A percentile compares a stretch with the other conserved stretches of the same genome.
Evolutionary conservation across 2,113 vertebrate species (phyloP).

Genomic region (Myotis yumanensis): DNA sequence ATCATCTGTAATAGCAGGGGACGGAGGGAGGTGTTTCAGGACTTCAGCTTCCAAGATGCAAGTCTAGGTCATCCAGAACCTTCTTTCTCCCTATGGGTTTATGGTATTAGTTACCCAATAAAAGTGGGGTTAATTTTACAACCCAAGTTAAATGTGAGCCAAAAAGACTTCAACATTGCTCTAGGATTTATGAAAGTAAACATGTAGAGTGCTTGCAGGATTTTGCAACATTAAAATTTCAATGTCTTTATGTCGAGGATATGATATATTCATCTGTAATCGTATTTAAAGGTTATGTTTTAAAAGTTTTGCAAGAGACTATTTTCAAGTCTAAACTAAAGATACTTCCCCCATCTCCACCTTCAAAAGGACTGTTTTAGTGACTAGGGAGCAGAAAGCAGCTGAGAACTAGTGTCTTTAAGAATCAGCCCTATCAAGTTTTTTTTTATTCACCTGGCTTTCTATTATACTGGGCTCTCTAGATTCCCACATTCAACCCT

Average conservation of each 20-base stretch:
- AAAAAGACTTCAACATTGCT: constrained; percentile 73
- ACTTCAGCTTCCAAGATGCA: constrained; percentile 47
- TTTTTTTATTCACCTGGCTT: not conserved
- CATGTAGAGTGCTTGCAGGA: constrained; percentile 47
- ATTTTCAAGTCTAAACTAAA: not conserved
- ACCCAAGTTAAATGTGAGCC: constrained; percentile 76
- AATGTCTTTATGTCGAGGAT: constrained; percentile 59
- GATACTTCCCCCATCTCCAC: not conserved
- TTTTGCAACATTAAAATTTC: constrained; percentile 65
- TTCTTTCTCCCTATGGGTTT: constrained; percentile 72
- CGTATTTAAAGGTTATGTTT: constrained; percentile 39
- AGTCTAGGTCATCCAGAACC: constrained; percentile 57
- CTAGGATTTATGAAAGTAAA: constrained; percentile 79
- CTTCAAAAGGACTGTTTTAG: not conserved
- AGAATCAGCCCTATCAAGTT: not conserved
- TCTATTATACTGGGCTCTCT: not conserved
- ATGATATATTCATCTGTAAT: constrained; percentile 47
- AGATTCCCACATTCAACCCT: not conserved
- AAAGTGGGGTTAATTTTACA: constrained; percentile 81
- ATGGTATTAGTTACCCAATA: constrained; percentile 80
- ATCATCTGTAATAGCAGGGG: not conserved
- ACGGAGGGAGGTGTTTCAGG: not conserved
- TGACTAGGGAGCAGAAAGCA: not conserved
- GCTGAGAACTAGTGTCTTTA: not conserved
- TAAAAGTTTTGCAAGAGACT: constrained; percentile 30